Evolutionary conservation across 2,113 vertebrate species (phyloP), one percentile per base, ranked within the genome.

Genomic region (Charadrius vociferus): DNA sequence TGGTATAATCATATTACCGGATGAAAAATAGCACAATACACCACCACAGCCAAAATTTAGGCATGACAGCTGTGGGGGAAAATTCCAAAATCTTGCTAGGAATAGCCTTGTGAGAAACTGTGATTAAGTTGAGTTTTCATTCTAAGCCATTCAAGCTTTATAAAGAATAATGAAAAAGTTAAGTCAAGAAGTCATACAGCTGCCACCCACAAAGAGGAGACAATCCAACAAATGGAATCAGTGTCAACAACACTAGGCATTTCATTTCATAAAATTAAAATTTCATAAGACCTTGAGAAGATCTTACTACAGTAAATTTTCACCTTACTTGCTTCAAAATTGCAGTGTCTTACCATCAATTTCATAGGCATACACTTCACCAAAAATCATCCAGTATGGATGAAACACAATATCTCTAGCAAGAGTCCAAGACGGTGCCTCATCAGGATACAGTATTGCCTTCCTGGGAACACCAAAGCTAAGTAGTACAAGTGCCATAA

Each of bases 351-450:
- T 99, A 99, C 99, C 99, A 95, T 99, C 99, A 78, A 99, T 99
- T 99, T 99, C 99, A 98, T 99, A 99, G 17, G 99, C 99, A 91
- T 99, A 99, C 95, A 99, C 99, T 98, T 99, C 99, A 95, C 99
- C 99, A 93, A 99, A 99, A 98, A 99, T 99, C 99, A 99, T 99
- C 99, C 99, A 99, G 98, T 99, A 99, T 36, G 99, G 99, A 97
- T 99, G 99, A 97, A 99, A 99, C 88, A 99, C 99, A 96, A 99
- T 99, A 91, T 99, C 99, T 98, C 98, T 99, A 92, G 99, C 99
- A 95, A 99, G 98, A 13, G 97, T 98, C 99, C 99, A 99, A 80
- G 99, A 99, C 2, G 99, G 98, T 74, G 97, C 98, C 96, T 99
- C 99, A 2, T 98, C 7, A 73, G 99, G 99, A 97, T 99, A 99